Conservation (phyloP, 2,113 vertebrate genomes). For the human (Homo sapiens) region DNA sequence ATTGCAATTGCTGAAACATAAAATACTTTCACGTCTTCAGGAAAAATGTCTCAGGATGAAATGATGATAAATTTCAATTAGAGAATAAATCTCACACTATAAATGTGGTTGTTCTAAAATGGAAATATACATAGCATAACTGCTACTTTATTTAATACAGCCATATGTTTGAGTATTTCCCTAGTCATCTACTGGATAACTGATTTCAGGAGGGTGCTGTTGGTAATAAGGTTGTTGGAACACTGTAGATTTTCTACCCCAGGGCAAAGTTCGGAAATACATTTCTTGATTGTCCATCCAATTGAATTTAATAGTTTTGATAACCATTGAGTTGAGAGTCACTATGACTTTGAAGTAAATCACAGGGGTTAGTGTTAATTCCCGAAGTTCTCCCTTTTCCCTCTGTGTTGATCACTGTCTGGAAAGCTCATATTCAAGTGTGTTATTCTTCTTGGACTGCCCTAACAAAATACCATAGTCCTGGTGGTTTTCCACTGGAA, state of each 20-base stretch:
- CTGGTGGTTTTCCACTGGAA: neutral
- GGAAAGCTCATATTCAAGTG: neutral
- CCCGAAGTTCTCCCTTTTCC: neutral
- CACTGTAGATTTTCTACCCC: neutral
- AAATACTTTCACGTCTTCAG: conserved; percentile 50
- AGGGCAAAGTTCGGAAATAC: neutral
- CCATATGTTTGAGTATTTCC: neutral
- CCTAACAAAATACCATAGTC: neutral
- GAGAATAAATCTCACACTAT: conserved; percentile 40
- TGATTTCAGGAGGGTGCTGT: neutral
- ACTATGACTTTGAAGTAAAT: neutral
- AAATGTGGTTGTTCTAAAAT: conserved; percentile 1
- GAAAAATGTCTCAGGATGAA: conserved; percentile 34
- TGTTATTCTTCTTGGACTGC: neutral
- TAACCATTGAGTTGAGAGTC: neutral
- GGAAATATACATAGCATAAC: neutral
- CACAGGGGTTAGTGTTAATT: neutral
- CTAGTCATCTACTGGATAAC: neutral
- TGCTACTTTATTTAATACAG: neutral
- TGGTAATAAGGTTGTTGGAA: neutral
- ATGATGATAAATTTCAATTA: conserved; percentile 60
- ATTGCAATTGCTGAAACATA: conserved; percentile 54
- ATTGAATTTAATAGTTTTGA: neutral
- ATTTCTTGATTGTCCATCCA: neutral
- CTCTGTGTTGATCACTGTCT: neutral